Conservation (phyloP, 2,113 vertebrate genomes). For the Philantomba maxwellii region DNA sequence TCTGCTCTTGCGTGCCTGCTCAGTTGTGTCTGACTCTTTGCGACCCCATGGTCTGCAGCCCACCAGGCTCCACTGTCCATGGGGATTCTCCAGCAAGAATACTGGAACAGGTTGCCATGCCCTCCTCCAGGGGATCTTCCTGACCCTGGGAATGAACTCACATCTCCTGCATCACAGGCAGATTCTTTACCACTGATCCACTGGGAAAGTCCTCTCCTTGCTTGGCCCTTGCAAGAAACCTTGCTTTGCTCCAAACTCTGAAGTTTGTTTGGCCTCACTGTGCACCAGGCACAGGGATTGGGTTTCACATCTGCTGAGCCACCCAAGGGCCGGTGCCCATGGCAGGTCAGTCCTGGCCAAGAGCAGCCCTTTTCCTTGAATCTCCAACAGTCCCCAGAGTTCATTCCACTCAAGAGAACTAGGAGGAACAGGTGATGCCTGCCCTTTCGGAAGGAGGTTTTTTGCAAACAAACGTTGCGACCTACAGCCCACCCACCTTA, state of each 20-base stretch:
- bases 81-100: neutral
- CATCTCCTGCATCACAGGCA: neutral
- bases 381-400: neutral
- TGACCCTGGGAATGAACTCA: neutral
- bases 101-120: neutral
- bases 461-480: neutral
- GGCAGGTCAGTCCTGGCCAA: neutral
- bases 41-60: neutral
- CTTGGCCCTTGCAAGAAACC: neutral
- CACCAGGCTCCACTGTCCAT: neutral
- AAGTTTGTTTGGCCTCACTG: neutral
- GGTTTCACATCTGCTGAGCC: neutral
- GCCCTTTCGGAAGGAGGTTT: neutral
- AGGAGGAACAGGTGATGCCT: neutral
- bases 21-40: neutral
- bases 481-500: neutral
- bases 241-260: neutral
- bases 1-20: neutral
- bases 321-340: fast-evolving
- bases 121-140: neutral
- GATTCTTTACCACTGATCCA: neutral
- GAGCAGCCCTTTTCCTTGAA: neutral
- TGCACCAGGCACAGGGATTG: neutral
- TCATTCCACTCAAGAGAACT: neutral
- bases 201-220: neutral